A percentile compares a stretch with the other conserved stretches of the same genome.
These are phyloP conservation scores for Caenorhabditis zanzibari DNA, from an alignment of 2,888 invertebrate genomes.

Conservation along the genomic window DNA sequence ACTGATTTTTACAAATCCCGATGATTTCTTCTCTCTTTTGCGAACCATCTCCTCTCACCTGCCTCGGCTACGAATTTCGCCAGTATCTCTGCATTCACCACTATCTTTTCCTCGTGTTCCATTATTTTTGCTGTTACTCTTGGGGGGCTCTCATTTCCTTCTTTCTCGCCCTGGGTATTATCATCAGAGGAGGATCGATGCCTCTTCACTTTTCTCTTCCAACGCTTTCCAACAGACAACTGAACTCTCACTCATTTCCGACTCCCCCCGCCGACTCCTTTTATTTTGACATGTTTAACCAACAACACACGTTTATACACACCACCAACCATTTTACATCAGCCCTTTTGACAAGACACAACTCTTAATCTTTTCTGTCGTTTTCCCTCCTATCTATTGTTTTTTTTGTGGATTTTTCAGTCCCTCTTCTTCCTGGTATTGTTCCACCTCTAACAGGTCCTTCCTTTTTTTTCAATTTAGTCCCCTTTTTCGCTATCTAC, in stretches of 20 bases:
- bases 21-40: conserved; percentile 47
- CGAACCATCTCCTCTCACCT: conserved; percentile 61
- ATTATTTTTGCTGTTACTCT: conserved; percentile 60
- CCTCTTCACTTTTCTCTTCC: conserved; percentile 20
- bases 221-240: conserved; percentile 23
- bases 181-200: conserved; percentile 56
- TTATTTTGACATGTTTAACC: conserved; percentile 64
- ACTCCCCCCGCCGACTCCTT: conserved; percentile 21
- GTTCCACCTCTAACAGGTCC: conserved; percentile 3
- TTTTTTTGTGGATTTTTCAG: conserved; percentile 12
- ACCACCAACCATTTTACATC: conserved; percentile 43
- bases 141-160: conserved; percentile 53
- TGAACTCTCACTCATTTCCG: conserved; percentile 51
- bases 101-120: conserved; percentile 51
- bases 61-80: conserved; percentile 44
- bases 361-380: conserved; percentile 50
- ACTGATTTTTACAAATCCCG: conserved; percentile 57
- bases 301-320: conserved; percentile 54
- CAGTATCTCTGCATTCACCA: conserved; percentile 52
- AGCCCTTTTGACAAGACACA: conserved; percentile 63
- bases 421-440: conserved; percentile 2
- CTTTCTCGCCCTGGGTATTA: conserved; percentile 56
- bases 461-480: conserved; percentile 7
- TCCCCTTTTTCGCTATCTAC: not conserved
- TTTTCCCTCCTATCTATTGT: conserved; percentile 24